Evolutionary conservation across 2,113 vertebrate genomes (phyloP).

Genomic region (Erpornis zantholeuca): DNA sequence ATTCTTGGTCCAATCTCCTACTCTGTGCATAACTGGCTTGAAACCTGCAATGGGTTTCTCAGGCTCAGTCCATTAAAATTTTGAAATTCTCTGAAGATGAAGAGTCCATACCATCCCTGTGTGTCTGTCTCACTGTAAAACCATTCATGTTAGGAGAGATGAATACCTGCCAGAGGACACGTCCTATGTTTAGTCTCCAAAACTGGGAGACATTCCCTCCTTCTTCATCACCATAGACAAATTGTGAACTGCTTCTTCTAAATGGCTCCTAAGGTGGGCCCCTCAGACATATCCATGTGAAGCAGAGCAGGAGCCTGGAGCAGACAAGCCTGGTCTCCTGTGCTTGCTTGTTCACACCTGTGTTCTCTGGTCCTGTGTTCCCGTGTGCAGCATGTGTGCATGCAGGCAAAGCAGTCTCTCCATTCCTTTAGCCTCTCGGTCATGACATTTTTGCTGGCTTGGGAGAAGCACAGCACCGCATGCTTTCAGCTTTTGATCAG

Average conservation of each 20-base stretch:
- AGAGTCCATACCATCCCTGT: background rate
- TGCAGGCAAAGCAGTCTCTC: background rate
- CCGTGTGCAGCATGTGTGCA: background rate
- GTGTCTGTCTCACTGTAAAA: background rate
- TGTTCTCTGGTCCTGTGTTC: background rate
- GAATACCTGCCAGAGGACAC: background rate
- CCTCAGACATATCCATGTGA: accelerated
- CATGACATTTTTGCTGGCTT: background rate
- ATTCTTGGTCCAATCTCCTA: background rate
- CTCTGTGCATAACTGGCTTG: background rate
- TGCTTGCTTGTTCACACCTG: background rate
- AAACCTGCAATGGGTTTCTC: background rate
- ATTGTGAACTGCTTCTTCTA: background rate
- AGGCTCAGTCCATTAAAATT: no score
- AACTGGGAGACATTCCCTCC: background rate
- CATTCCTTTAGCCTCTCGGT: background rate
- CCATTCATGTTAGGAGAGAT: background rate
- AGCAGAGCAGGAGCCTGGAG: background rate
- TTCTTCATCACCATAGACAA: background rate
- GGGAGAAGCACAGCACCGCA: background rate
- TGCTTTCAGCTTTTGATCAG: background rate
- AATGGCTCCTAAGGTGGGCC: background rate
- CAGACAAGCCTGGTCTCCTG: background rate
- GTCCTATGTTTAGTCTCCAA: background rate
- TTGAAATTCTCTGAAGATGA: no score